Conservation (phyloP, 2,888 invertebrate species). For the Euproctis similis region DNA sequence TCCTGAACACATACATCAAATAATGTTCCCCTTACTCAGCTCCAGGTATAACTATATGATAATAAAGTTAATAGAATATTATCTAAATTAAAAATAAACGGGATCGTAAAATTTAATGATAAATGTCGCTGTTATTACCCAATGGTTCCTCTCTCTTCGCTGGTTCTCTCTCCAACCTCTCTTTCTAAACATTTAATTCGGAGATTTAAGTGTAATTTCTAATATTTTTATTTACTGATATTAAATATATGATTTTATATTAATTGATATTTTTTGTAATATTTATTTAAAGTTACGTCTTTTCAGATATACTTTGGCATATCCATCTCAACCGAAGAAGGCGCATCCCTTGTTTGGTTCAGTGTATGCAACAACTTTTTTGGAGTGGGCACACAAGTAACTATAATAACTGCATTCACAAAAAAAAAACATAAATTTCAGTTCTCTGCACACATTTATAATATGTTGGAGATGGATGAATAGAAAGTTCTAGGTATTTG, state of each 20-base stretch:
- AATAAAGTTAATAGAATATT: too few relatives aligned
- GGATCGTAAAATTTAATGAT: too few relatives aligned
- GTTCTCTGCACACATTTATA: too few relatives aligned
- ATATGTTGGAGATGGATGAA: too few relatives aligned
- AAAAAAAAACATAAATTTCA: too few relatives aligned
- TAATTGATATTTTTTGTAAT: neutral
- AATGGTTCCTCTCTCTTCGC: too few relatives aligned
- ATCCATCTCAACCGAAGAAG: slow-evolving; percentile 60
- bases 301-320: slow-evolving; percentile 61
- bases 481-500: too few relatives aligned
- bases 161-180: too few relatives aligned
- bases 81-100: too few relatives aligned
- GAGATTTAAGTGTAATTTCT: neutral
- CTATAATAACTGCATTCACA: too few relatives aligned
- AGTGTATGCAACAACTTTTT: slow-evolving; percentile 79
- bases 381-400: slow-evolving; percentile 84
- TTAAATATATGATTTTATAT: neutral
- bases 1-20: slow-evolving; percentile 82
- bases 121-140: too few relatives aligned
- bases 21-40: slow-evolving; percentile 84
- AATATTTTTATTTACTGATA: neutral
- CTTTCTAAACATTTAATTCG: neutral
- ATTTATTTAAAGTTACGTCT: slow-evolving; percentile 10
- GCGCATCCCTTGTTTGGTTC: slow-evolving; percentile 81
- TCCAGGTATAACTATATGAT: slow-evolving; percentile 70